These are phyloP conservation scores for Phrynocephalus vlangalii DNA, from an alignment of 2,797 vertebrate genomes.

Conservation along the genomic window DNA sequence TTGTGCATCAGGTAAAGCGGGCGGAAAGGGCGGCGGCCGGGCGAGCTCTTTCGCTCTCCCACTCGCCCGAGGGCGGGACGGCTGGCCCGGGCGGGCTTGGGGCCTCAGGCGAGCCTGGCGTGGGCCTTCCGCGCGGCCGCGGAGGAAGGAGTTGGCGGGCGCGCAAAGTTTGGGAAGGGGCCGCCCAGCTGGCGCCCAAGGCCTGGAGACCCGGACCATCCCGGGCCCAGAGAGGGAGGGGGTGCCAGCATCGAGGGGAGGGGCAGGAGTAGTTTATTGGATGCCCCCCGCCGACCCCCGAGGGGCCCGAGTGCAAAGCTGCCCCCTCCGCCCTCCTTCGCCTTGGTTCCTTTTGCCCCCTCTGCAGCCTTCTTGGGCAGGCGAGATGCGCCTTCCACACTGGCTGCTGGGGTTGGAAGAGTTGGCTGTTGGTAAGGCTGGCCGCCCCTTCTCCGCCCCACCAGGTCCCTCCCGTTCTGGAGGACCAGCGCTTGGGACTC, in stretches of 20 bases:
- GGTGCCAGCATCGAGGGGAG: neutral
- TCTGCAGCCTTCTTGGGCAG: too few relatives aligned
- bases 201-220: neutral
- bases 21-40: slow-evolving; percentile 17
- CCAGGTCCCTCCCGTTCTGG: too few relatives aligned
- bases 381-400: too few relatives aligned
- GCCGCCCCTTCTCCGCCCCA: neutral
- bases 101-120: neutral
- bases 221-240: neutral
- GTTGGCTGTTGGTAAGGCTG: neutral
- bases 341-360: too few relatives aligned
- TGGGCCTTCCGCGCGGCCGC: neutral
- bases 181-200: too few relatives aligned
- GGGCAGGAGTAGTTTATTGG: neutral
- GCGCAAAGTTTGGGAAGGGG: slow-evolving; percentile 24
- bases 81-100: too few relatives aligned
- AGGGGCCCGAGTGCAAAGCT: neutral
- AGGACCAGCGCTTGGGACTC: neutral
- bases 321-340: neutral
- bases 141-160: neutral
- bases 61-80: too few relatives aligned
- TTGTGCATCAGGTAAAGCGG: slow-evolving; percentile 94
- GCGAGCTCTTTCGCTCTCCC: too few relatives aligned
- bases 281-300: too few relatives aligned
- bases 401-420: neutral